Evolutionary conservation across 2,797 vertebrate species (phyloP).

Genomic region (Sus cebifrons): DNA sequence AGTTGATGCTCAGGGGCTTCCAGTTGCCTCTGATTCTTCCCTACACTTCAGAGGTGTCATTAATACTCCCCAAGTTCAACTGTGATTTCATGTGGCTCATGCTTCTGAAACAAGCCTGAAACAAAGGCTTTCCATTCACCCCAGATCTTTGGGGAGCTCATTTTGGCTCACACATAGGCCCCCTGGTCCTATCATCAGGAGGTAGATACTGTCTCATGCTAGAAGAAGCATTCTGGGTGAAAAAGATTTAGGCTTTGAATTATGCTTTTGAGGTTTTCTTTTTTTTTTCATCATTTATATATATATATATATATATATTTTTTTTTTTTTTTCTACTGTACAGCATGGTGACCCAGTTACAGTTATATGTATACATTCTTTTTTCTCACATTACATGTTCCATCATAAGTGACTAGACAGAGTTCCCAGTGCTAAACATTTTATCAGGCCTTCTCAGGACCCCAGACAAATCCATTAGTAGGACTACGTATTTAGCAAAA

Average conservation of each 20-base stretch:
- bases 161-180: not conserved
- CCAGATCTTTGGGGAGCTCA: not conserved
- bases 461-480: conserved; percentile 51
- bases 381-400: too few relatives aligned
- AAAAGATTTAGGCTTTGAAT: not conserved
- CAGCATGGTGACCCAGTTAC: too few relatives aligned
- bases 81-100: not conserved
- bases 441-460: conserved; percentile 1
- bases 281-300: not conserved
- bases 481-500: not conserved
- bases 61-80: not conserved
- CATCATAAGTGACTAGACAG: too few relatives aligned
- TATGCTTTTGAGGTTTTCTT: conserved; percentile 42
- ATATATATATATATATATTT: too few relatives aligned
- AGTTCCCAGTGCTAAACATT: too few relatives aligned
- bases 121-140: not conserved
- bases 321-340: too few relatives aligned
- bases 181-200: not conserved
- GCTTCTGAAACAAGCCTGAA: not conserved
- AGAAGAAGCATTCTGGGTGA: not conserved
- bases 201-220: not conserved
- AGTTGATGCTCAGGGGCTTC: not conserved
- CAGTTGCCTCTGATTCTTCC: not conserved
- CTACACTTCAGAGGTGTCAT: not conserved
- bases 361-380: too few relatives aligned